Conservation (phyloP, 2,888 invertebrate genomes). For the Protodeltote pygarga region DNA sequence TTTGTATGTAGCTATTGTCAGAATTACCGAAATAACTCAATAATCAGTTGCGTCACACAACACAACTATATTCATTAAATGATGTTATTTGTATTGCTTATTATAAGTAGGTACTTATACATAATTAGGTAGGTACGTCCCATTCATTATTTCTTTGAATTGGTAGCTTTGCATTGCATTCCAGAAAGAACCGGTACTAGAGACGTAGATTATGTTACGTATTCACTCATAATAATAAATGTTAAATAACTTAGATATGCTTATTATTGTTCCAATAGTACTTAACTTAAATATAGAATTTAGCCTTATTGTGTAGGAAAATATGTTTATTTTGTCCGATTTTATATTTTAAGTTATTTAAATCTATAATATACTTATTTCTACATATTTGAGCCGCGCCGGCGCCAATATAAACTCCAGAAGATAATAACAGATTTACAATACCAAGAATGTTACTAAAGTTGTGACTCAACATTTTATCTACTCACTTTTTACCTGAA, state of each 20-base stretch:
- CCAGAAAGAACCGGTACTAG: constrained; percentile 27
- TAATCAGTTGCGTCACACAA: too few species aligned
- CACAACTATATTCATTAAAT: too few species aligned
- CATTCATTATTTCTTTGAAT: constrained; percentile 50
- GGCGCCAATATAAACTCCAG: background rate
- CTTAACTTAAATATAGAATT: background rate
- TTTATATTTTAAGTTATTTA: too few species aligned
- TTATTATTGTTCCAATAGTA: too few species aligned
- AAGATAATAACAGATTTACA: constrained; percentile 9
- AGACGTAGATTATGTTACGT: constrained; percentile 22
- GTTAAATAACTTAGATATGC: too few species aligned
- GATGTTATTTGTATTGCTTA: too few species aligned
- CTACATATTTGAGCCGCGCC: background rate
- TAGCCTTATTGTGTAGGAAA: too few species aligned
- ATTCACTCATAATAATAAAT: background rate
- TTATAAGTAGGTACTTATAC: background rate
- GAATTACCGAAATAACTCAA: too few species aligned
- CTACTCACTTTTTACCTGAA: constrained; percentile 39
- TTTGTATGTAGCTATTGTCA: too few species aligned
- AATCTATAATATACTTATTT: too few species aligned
- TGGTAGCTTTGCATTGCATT: constrained; percentile 44
- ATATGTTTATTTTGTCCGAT: too few species aligned
- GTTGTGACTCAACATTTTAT: constrained; percentile 41
- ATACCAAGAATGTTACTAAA: constrained; percentile 33
- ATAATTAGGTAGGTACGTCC: constrained; percentile 8